phyloP scores from a whole-genome alignment of 2,888 invertebrate genomes.

The Leptothorax acervorum region DNA sequence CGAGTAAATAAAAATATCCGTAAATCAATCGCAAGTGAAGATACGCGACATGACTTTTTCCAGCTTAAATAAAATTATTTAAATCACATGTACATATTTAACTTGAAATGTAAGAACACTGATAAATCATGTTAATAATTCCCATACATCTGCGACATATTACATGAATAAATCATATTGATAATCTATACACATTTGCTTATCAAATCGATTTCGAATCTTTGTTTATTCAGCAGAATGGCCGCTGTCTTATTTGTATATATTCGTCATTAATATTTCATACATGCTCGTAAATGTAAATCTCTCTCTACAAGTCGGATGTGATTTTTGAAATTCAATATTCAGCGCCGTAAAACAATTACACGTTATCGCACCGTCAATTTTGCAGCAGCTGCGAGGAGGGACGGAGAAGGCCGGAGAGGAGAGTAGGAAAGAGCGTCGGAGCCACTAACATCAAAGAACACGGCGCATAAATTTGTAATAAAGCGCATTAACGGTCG shows the following conservation, averaged over 20 bases:
- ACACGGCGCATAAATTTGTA: slow-evolving; percentile 77
- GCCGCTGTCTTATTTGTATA: slow-evolving; percentile 21
- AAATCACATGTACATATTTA: background rate
- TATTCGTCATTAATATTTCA: slow-evolving; percentile 48
- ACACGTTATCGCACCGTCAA: slow-evolving; percentile 68
- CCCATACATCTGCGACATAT: background rate
- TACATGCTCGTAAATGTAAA: slow-evolving; percentile 36
- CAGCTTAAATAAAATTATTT: background rate
- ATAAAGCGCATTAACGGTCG: slow-evolving; percentile 76
- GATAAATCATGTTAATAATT: background rate
- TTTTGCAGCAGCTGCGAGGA: slow-evolving; percentile 54
- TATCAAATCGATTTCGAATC: background rate
- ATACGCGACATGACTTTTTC: background rate
- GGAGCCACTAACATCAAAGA: slow-evolving; percentile 64
- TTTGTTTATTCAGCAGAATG: background rate
- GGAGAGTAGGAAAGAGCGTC: slow-evolving; percentile 31
- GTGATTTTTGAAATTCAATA: slow-evolving; percentile 72
- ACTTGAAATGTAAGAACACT: background rate
- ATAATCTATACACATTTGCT: slow-evolving; percentile 5
- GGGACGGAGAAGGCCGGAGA: slow-evolving; percentile 4
- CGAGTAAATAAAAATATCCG: background rate
- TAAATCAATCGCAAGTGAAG: background rate
- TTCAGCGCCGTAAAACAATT: slow-evolving; percentile 78
- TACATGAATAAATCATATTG: slow-evolving; percentile 4
- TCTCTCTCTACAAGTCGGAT: background rate